Conservation (phyloP, 2,888 invertebrate genomes). For the Apoda limacodes region DNA sequence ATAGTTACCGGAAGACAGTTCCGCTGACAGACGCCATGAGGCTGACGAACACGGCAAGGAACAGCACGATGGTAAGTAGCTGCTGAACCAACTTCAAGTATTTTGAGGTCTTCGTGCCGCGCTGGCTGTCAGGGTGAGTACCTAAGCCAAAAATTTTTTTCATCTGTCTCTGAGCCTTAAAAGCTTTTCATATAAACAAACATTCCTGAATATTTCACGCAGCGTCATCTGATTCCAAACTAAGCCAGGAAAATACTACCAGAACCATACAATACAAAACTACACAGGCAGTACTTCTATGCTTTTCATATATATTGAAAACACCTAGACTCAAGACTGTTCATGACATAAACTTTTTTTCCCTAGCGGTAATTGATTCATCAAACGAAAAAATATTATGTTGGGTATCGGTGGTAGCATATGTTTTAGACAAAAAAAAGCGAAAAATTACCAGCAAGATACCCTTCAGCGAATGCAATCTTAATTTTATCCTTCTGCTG, state of each 20-base stretch:
- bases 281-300: too few relatives aligned
- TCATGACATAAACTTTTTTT: too few relatives aligned
- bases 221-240: too few relatives aligned
- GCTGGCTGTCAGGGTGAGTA: conserved; percentile 55
- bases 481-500: conserved; percentile 81
- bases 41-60: conserved; percentile 81
- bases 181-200: conserved; percentile 2
- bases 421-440: too few relatives aligned
- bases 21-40: conserved; percentile 78
- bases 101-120: conserved; percentile 58
- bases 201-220: too few relatives aligned
- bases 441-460: conserved; percentile 83
- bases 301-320: too few relatives aligned
- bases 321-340: too few relatives aligned
- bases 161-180: neutral
- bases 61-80: conserved; percentile 79
- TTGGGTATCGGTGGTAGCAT: too few relatives aligned
- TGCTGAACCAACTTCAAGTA: conserved; percentile 81
- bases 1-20: conserved; percentile 55
- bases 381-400: too few relatives aligned
- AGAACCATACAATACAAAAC: too few relatives aligned
- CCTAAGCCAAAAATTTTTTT: conserved; percentile 28
- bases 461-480: conserved; percentile 93
- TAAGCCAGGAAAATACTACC: conserved; percentile 11
- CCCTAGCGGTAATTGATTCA: too few relatives aligned